These are phyloP conservation scores for Tetragonisca angustula DNA, from an alignment of 2,888 invertebrate genomes.

Conservation along the genomic window DNA sequence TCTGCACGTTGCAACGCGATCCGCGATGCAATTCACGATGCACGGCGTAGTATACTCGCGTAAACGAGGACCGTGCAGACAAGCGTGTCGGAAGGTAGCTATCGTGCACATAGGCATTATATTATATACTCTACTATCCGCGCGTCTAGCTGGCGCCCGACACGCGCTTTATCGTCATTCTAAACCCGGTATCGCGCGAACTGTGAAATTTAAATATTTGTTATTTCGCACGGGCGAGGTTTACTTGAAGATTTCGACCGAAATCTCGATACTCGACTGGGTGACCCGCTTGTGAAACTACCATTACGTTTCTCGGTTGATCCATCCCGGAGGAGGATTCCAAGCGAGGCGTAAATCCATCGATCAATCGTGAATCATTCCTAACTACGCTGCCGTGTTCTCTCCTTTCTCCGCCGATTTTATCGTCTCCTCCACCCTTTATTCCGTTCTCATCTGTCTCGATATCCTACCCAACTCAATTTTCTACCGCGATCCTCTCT, in stretches of 20 bases:
- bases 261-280: slow-evolving; percentile 22
- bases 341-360: slow-evolving; percentile 63
- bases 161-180: slow-evolving; percentile 73
- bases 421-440: slow-evolving; percentile 4
- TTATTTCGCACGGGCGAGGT: slow-evolving; percentile 51
- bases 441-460: neutral
- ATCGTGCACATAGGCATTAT: slow-evolving; percentile 64
- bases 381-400: neutral
- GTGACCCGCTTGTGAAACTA: too few relatives aligned
- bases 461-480: slow-evolving; percentile 30
- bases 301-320: neutral
- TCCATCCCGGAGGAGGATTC: neutral
- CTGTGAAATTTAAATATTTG: slow-evolving; percentile 73
- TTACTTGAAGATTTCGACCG: slow-evolving; percentile 24
- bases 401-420: slow-evolving; percentile 39
- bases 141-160: slow-evolving; percentile 77
- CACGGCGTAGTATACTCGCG: slow-evolving; percentile 45
- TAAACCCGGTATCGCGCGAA: slow-evolving; percentile 64
- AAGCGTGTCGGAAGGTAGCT: slow-evolving; percentile 67
- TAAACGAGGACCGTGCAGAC: slow-evolving; percentile 63
- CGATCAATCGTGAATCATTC: slow-evolving; percentile 70
- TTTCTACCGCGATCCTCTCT: slow-evolving; percentile 30
- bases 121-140: slow-evolving; percentile 70
- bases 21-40: slow-evolving; percentile 38
- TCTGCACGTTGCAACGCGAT: slow-evolving; percentile 2